Evolutionary conservation across 2,888 invertebrate species (phyloP).

Genomic region (Cylindroiulus punctatus): DNA sequence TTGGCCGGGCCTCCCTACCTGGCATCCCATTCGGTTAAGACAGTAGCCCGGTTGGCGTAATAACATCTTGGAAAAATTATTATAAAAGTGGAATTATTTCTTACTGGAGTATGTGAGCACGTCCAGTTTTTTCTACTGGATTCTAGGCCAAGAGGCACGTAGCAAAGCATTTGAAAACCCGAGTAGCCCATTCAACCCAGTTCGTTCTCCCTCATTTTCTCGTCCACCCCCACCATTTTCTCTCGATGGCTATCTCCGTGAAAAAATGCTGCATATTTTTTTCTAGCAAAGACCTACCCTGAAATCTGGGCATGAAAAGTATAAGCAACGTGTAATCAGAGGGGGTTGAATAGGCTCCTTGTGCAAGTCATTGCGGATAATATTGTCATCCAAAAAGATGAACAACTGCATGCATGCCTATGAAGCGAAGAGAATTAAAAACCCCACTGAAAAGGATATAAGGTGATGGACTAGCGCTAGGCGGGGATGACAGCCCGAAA

Average conservation of each 20-base stretch:
- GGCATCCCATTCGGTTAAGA: background rate
- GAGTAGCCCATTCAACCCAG: slow-evolving; percentile 37
- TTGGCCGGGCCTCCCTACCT: background rate
- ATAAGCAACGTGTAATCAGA: slow-evolving; percentile 7
- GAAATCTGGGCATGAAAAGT: background rate
- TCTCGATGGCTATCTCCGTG: slow-evolving; percentile 19
- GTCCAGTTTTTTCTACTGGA: background rate
- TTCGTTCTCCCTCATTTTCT: slow-evolving; percentile 38
- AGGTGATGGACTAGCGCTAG: slow-evolving; percentile 8
- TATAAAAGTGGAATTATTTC: slow-evolving; percentile 20
- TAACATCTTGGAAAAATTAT: background rate
- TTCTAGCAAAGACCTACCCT: background rate
- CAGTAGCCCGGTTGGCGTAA: background rate
- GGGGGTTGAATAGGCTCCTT: background rate
- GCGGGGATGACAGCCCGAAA: slow-evolving; percentile 4
- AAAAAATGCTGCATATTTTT: background rate
- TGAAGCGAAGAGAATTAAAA: background rate
- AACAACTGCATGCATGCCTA: background rate
- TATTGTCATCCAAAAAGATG: slow-evolving; percentile 13
- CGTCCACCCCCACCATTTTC: slow-evolving; percentile 26
- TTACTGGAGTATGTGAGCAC: background rate
- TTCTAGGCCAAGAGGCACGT: background rate
- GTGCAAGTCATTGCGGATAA: slow-evolving; percentile 34
- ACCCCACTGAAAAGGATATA: background rate
- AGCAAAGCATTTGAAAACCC: background rate